phyloP scores from a whole-genome alignment of 1,140 invertebrate genomes.

The Hesperophylax magnus region DNA sequence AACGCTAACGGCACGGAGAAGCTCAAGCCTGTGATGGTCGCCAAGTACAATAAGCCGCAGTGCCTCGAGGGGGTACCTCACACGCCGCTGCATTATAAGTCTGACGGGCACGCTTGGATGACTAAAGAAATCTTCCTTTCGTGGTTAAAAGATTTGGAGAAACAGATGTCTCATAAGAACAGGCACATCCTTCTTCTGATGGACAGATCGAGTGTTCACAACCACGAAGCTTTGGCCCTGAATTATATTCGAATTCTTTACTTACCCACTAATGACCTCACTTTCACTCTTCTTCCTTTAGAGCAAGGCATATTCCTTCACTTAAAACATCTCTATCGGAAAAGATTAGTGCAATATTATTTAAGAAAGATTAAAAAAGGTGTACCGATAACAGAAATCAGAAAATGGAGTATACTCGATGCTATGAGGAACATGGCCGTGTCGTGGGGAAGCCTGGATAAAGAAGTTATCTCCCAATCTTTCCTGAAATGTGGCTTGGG shows the following conservation, averaged over 20 bases:
- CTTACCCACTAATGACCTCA: slow-evolving; percentile 17
- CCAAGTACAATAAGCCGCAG: slow-evolving; percentile 3
- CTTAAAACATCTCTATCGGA: not conserved
- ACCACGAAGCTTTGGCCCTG: not conserved
- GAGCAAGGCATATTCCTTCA: slow-evolving; percentile 25
- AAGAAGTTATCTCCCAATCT: not conserved
- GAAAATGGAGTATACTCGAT: slow-evolving; percentile 27
- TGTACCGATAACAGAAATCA: not conserved
- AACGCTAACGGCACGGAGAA: slow-evolving; percentile 19
- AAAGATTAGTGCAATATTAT: slow-evolving; percentile 15
- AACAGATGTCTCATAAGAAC: slow-evolving; percentile 28
- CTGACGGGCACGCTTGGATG: slow-evolving; percentile 27
- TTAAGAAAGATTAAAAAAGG: slow-evolving; percentile 32
- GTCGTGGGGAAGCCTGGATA: slow-evolving; percentile 3
- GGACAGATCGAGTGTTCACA: slow-evolving; percentile 19
- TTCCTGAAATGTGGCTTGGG: slow-evolving; percentile 23
- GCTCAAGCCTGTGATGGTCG: slow-evolving; percentile 16
- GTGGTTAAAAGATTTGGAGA: slow-evolving; percentile 15
- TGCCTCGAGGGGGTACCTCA: slow-evolving; percentile 20
- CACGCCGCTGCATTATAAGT: slow-evolving; percentile 23
- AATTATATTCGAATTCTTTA: slow-evolving; percentile 16
- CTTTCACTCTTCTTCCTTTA: slow-evolving; percentile 11
- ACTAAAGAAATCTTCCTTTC: slow-evolving; percentile 5
- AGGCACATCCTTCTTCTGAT: slow-evolving; percentile 29
- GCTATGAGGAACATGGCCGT: slow-evolving; percentile 24